These are phyloP conservation scores for Trichogramma dendrolimi DNA, from an alignment of 2,888 invertebrate species.

Conservation along the genomic window DNA sequence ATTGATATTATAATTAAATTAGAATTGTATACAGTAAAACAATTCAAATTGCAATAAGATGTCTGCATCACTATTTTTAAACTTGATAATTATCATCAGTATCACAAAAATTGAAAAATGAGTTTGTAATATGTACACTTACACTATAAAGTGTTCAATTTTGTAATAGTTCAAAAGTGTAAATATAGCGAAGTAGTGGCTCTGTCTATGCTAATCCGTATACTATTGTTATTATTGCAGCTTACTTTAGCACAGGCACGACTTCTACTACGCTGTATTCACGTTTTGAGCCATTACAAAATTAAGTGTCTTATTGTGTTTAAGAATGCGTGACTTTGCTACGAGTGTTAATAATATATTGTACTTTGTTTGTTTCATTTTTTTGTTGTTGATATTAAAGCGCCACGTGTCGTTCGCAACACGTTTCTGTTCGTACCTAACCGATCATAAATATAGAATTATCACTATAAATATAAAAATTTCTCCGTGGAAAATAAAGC, in stretches of 20 bases:
- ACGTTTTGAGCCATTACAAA: no score
- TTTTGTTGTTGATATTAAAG: conserved; percentile 43
- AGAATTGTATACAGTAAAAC: no score
- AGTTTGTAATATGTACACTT: conserved; percentile 23
- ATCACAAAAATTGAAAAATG: conserved; percentile 17
- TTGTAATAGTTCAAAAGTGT: no score
- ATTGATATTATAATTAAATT: background rate
- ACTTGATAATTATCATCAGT: conserved; percentile 18
- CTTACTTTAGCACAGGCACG: no score
- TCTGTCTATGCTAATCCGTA: no score
- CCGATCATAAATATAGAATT: conserved; percentile 7
- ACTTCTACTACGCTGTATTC: no score
- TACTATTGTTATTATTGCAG: no score
- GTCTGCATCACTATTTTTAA: conserved; percentile 7
- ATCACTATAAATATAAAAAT: conserved; percentile 18
- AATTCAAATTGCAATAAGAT: no score
- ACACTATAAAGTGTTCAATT: conserved; percentile 9
- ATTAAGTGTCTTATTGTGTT: conserved; percentile 35
- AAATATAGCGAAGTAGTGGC: no score
- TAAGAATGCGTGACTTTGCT: conserved; percentile 41
- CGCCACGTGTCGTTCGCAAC: conserved; percentile 49
- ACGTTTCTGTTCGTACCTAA: conserved; percentile 48
- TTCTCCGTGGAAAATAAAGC: conserved; percentile 1
- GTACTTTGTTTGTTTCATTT: conserved; percentile 53
- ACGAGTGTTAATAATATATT: conserved; percentile 49